Evolutionary conservation across 2,888 invertebrate species (phyloP).

Genomic region (Pseudococcus viburni): DNA sequence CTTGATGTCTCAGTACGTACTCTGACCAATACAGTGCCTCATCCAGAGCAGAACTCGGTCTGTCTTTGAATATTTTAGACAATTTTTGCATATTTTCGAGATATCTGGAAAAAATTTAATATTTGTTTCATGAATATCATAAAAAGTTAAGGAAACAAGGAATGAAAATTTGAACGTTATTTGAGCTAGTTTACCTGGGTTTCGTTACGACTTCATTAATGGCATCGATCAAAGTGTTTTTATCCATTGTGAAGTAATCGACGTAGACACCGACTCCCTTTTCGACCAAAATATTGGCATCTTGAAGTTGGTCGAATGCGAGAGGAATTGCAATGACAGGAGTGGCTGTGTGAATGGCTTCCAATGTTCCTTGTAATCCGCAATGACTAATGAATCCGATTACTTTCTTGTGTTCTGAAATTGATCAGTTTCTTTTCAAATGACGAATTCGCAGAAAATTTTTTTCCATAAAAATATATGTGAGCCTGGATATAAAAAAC

Average conservation of each 20-base stretch:
- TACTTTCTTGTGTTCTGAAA: slow-evolving; percentile 71
- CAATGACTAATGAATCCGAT: slow-evolving; percentile 75
- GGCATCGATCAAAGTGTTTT: neutral
- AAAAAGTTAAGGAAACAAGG: neutral
- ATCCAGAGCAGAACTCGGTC: slow-evolving; percentile 12
- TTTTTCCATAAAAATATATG: no score
- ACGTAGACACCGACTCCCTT: slow-evolving; percentile 69
- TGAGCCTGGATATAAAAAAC: no score
- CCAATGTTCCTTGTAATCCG: slow-evolving; percentile 73
- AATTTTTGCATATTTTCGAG: neutral
- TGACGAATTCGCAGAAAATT: no score
- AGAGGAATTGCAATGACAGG: slow-evolving; percentile 72
- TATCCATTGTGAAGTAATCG: neutral
- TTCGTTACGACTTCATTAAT: neutral
- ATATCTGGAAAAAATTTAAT: neutral
- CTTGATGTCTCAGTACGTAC: slow-evolving; percentile 5
- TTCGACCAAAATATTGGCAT: slow-evolving; percentile 70
- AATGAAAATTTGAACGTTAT: neutral
- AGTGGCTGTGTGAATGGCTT: slow-evolving; percentile 72
- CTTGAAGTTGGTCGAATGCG: slow-evolving; percentile 71
- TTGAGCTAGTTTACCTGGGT: neutral
- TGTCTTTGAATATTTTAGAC: slow-evolving; percentile 41
- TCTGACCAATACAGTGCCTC: slow-evolving; percentile 44
- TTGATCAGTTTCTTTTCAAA: neutral
- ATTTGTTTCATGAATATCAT: neutral